Evolutionary conservation across 2,113 vertebrate species (phyloP).

Genomic region (Aix galericulata): DNA sequence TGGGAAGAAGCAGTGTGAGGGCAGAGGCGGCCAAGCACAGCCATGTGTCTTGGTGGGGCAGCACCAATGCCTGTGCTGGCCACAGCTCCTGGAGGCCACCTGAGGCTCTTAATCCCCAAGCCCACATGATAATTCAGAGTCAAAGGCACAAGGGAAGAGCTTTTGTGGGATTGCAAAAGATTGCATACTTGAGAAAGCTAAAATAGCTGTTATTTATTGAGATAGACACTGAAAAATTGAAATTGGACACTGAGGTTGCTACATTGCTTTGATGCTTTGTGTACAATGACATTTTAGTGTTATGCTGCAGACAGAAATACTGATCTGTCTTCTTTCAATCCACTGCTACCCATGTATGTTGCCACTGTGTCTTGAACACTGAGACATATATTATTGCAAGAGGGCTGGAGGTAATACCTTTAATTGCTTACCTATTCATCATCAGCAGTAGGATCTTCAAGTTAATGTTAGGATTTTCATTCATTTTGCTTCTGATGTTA

Average conservation of each 20-base stretch:
- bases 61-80: background rate
- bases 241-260: background rate
- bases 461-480: background rate
- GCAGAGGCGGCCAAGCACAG: background rate
- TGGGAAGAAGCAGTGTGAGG: fast-evolving
- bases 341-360: background rate
- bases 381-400: background rate
- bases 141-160: fast-evolving
- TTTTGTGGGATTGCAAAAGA: background rate
- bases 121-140: fast-evolving
- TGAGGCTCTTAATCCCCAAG: fast-evolving
- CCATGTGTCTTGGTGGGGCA: fast-evolving
- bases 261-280: background rate
- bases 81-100: background rate
- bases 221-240: background rate
- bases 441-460: background rate
- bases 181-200: background rate
- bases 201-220: background rate
- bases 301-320: background rate
- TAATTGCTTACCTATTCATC: background rate
- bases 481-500: background rate
- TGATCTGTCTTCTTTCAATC: background rate
- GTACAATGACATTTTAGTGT: background rate
- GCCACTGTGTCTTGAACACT: background rate
- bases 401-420: background rate